Evolutionary conservation across 2,888 invertebrate species (phyloP).

Genomic region (Epirrhoe alternata): DNA sequence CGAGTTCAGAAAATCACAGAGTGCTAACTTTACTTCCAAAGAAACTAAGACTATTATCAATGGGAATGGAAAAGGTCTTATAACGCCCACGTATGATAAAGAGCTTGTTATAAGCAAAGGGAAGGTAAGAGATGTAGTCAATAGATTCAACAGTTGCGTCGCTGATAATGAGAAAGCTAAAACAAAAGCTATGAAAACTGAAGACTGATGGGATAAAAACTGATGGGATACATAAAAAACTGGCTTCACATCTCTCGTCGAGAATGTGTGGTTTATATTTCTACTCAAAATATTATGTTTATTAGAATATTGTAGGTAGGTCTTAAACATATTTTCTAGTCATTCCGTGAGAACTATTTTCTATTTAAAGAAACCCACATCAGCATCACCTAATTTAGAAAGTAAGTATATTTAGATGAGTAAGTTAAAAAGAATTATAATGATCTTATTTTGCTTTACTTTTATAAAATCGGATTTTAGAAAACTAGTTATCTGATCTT

Average conservation of each 20-base stretch:
- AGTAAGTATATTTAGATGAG: background rate
- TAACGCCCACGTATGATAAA: conserved; percentile 77
- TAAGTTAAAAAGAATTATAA: background rate
- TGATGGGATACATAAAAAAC: background rate
- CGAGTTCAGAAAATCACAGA: conserved; percentile 76
- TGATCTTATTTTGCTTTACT: background rate
- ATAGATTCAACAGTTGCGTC: conserved; percentile 72
- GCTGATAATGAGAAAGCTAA: conserved; percentile 49
- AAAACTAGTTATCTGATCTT: too few species aligned
- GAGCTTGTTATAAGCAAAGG: conserved; percentile 79
- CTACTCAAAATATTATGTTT: background rate
- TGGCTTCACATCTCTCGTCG: background rate
- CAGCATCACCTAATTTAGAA: background rate
- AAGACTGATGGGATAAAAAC: conserved; percentile 54
- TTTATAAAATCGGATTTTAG: background rate
- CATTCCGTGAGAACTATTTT: conserved; percentile 21
- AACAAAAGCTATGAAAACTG: conserved; percentile 57
- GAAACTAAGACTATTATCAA: conserved; percentile 58
- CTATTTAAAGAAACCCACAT: background rate
- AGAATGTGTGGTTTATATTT: background rate
- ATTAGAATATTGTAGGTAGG: conserved; percentile 5
- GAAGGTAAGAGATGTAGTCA: conserved; percentile 79
- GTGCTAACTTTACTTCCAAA: conserved; percentile 61
- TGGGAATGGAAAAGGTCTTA: conserved; percentile 66
- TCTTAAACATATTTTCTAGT: conserved; percentile 15